A percentile compares a stretch with the other conserved stretches of the same genome.
Evolutionary conservation across 2,797 vertebrate species (phyloP).

Genomic region (Prunella strophiata): DNA sequence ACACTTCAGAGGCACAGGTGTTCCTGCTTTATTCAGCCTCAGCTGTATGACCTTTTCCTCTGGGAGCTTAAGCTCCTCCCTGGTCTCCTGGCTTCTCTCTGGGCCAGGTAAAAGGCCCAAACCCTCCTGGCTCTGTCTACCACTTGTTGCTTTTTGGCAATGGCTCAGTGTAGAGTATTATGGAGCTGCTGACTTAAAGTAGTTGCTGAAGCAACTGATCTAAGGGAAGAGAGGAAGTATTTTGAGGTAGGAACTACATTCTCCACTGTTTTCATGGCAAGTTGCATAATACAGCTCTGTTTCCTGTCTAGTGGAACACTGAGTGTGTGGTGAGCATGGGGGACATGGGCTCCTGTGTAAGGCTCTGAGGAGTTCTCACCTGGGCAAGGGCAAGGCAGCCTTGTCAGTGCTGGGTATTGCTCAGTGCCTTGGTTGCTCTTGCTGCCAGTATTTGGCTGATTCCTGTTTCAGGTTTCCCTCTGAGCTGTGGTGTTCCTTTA

Average conservation of each 20-base stretch:
- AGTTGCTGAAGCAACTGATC: not conserved
- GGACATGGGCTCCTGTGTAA: accelerated
- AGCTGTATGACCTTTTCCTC: not conserved
- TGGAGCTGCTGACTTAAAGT: not conserved
- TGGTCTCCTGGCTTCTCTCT: not conserved
- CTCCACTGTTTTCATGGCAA: accelerated
- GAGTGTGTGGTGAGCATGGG: accelerated
- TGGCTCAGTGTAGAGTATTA: not conserved
- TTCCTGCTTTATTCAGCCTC: not conserved
- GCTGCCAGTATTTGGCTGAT: not conserved
- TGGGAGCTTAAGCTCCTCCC: not conserved
- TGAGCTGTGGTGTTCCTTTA: conserved; percentile 10
- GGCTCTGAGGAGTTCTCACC: not conserved
- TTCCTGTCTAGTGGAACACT: not conserved
- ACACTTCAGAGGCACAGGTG: accelerated
- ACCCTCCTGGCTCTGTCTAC: not conserved
- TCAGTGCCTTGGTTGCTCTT: not conserved
- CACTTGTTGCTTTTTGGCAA: not conserved
- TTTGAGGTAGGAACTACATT: not conserved
- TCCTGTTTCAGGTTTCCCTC: not conserved
- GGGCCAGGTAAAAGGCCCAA: not conserved
- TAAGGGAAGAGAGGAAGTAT: not conserved
- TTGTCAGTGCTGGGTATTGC: accelerated
- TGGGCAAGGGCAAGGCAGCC: accelerated
- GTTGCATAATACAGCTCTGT: accelerated